Conservation (phyloP, 2,113 vertebrate genomes). For the Entomyzon cyanotis region DNA sequence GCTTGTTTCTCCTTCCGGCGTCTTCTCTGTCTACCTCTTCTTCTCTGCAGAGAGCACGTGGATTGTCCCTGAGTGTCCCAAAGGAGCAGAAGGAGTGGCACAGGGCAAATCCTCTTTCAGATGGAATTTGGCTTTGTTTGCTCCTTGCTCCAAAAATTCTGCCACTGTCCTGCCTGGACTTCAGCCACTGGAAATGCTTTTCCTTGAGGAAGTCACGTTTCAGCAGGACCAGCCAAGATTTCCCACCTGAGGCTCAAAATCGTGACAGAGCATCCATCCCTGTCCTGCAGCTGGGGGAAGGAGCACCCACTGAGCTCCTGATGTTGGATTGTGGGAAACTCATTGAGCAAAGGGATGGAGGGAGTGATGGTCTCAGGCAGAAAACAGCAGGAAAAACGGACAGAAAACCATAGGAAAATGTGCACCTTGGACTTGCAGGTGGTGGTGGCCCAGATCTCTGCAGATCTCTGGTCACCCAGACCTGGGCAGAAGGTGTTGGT, state of each 20-base stretch:
- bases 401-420: neutral
- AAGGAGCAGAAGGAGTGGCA: neutral
- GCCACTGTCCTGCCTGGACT: neutral
- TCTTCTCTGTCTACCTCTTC: slow-evolving; percentile 39
- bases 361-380: neutral
- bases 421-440: neutral
- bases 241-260: neutral
- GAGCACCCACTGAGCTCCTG: neutral
- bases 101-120: neutral
- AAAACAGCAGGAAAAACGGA: neutral
- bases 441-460: neutral
- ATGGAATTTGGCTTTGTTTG: rapidly evolving
- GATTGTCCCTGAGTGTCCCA: neutral
- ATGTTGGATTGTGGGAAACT: neutral
- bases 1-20: slow-evolving; percentile 11
- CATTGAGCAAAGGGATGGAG: neutral
- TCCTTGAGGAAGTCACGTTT: neutral
- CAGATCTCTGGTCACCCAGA: neutral
- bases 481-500: neutral
- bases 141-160: neutral
- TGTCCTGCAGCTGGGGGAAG: neutral
- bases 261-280: rapidly evolving
- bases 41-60: neutral
- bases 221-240: neutral
- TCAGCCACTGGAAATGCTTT: neutral